Evolutionary conservation across 1,140 invertebrate species (phyloP).

Genomic region (Conus betulinus): DNA sequence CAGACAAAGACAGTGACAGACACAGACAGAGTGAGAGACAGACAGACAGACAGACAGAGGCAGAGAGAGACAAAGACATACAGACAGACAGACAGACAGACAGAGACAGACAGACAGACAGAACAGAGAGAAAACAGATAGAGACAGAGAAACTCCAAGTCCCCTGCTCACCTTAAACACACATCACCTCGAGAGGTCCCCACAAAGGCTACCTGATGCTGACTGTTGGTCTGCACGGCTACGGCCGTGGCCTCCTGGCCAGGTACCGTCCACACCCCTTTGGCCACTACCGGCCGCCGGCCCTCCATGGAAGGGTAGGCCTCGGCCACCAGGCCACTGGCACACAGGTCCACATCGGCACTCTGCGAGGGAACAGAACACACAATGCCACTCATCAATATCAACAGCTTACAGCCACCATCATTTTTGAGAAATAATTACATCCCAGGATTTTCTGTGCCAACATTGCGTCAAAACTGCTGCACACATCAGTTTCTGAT

Average conservation of each 20-base stretch:
- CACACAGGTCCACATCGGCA: conserved; percentile 47
- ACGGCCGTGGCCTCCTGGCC: conserved; percentile 43
- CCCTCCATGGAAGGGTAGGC: conserved; percentile 60
- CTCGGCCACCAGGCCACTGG: conserved; percentile 42
- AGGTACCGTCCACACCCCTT: conserved; percentile 40
- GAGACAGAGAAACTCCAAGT: neutral
- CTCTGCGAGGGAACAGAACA: conserved; percentile 37
- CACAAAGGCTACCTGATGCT: conserved; percentile 46
- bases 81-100: too few species aligned
- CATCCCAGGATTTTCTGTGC: neutral
- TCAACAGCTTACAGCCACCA: neutral
- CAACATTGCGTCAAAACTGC: too few species aligned
- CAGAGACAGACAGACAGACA: neutral
- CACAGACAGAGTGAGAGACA: too few species aligned
- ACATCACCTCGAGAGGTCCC: conserved; percentile 50
- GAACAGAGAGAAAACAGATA: neutral
- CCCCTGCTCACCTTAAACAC: conserved; percentile 50
- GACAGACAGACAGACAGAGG: too few species aligned
- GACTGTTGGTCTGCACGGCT: conserved; percentile 32
- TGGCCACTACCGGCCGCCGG: conserved; percentile 36
- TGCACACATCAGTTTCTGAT: too few species aligned
- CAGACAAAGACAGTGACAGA: too few species aligned
- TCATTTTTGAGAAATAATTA: neutral
- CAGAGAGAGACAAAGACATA: too few species aligned
- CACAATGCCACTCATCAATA: neutral